Evolutionary conservation across 2,888 invertebrate genomes (phyloP), one percentile per base, ranked within the genome.

Genomic region (Conchocele bisecta): DNA sequence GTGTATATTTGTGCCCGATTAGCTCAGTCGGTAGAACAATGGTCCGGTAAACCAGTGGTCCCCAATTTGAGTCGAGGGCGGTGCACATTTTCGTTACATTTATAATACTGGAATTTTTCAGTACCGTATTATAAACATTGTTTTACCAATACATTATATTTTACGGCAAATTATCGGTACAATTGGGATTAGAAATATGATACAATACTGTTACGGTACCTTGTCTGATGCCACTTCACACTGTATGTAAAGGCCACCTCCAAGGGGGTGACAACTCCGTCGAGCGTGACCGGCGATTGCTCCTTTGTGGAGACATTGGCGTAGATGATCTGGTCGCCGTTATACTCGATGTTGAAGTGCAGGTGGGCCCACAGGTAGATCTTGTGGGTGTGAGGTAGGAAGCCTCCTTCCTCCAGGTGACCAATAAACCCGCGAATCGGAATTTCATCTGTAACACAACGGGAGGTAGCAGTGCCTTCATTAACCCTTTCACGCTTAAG

Each of bases 371-470:
- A 92, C 48, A 93, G 85, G 73, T 88, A 92, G 28, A 92, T 84
- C 72, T 91, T 91, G 83, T 93, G 93, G 26, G 86, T 89, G 81
- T 93, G 93, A 22, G 93, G 93, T 33, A 93, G 87, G 73, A 92
- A 91, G n/a, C 91, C 91, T 11, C 91, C 89, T 81, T 93, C 92
- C 68, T 92, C 92, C 46, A 93, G 81, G 60, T 91, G 91, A 3
- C 93, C 93, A 48, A 93, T 89, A 75, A 92, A 93, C 22, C 92
- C 92, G 64, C 92, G 87, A 22, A 92, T 88, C 20, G 92, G 92
- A 37, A 93, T 88, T 48, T 93, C 92, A 88, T 93, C 92, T 91
- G 86, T n/a, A 84, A 72, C 28, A 37, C 15, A 20, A 24, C 37
- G 13, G 11, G 13, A 35, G 11, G 37, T 35, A n/a, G n/a, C n/a